phyloP scores from a whole-genome alignment of 1,140 invertebrate genomes.

The Battus philenor region DNA sequence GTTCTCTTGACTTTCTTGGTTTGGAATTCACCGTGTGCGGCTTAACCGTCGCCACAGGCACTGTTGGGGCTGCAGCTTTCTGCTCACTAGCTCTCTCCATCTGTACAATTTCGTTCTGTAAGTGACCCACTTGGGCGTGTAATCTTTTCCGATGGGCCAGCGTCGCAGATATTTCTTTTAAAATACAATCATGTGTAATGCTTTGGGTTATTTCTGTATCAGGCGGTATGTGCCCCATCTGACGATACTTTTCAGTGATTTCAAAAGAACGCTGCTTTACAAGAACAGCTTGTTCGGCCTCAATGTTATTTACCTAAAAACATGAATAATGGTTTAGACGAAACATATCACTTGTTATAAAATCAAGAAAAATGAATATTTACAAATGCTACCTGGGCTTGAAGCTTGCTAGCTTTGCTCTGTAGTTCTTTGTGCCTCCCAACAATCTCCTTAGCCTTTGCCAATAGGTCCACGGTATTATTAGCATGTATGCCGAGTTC shows the following conservation, averaged over 20 bases:
- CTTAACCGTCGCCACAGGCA: conserved; percentile 69
- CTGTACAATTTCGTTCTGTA: conserved; percentile 83
- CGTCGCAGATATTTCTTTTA: conserved; percentile 90
- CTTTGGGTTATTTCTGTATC: conserved; percentile 79
- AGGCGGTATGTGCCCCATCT: conserved; percentile 71
- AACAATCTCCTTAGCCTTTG: conserved; percentile 95
- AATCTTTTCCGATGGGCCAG: conserved; percentile 87
- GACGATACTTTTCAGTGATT: conserved; percentile 80
- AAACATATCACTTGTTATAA: too few species aligned
- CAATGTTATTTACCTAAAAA: conserved; percentile 75
- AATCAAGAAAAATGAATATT: not conserved
- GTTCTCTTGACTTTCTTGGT: conserved; percentile 82
- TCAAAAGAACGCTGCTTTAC: conserved; percentile 81
- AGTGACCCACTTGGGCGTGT: conserved; percentile 85
- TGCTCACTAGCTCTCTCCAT: conserved; percentile 84
- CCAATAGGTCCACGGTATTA: conserved; percentile 88
- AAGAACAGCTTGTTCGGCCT: conserved; percentile 83
- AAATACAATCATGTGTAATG: conserved; percentile 85
- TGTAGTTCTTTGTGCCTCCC: conserved; percentile 93
- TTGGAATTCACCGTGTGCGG: conserved; percentile 66
- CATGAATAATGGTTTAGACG: conserved; percentile 7
- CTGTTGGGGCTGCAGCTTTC: conserved; percentile 76
- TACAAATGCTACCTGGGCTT: conserved; percentile 81
- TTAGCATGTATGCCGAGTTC: conserved; percentile 92
- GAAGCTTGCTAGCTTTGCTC: conserved; percentile 87